Evolutionary conservation across 2,797 vertebrate genomes (phyloP).

Genomic region (Antrozous pallidus): DNA sequence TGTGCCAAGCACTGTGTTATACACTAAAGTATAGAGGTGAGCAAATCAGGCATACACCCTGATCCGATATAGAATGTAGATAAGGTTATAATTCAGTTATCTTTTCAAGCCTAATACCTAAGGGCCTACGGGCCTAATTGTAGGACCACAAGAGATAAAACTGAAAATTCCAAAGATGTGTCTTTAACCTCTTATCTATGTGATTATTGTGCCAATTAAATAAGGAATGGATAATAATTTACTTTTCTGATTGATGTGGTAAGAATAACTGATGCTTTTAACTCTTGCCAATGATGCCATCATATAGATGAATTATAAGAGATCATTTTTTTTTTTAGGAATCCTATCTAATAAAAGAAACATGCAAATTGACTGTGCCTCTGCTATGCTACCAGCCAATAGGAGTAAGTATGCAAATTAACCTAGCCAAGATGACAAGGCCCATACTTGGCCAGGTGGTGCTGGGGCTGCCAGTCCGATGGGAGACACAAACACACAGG

Average conservation of each 20-base stretch:
- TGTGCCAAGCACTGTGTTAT: background rate
- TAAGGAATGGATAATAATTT: background rate
- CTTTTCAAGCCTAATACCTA: background rate
- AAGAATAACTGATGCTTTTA: background rate
- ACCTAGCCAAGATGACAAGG: too few species aligned
- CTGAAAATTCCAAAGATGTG: background rate
- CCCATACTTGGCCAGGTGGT: too few species aligned
- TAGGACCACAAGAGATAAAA: background rate
- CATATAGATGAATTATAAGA: background rate
- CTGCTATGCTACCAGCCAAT: too few species aligned
- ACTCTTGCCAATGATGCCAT: background rate
- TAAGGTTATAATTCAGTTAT: background rate
- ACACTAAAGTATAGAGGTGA: background rate
- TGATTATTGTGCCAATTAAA: background rate
- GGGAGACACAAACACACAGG: too few species aligned
- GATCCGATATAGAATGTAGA: background rate
- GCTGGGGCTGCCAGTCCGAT: too few species aligned
- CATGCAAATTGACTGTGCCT: too few species aligned
- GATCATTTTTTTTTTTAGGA: background rate
- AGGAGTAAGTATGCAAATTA: too few species aligned
- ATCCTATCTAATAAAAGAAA: too few species aligned
- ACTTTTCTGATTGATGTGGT: background rate
- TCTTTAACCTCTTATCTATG: background rate
- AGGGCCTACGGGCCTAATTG: background rate
- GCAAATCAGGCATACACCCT: background rate